Base-by-base conservation (phyloP, 30 jellyfish, hydroid and myxozoan species). In the Cassiopea andromeda region DNA sequence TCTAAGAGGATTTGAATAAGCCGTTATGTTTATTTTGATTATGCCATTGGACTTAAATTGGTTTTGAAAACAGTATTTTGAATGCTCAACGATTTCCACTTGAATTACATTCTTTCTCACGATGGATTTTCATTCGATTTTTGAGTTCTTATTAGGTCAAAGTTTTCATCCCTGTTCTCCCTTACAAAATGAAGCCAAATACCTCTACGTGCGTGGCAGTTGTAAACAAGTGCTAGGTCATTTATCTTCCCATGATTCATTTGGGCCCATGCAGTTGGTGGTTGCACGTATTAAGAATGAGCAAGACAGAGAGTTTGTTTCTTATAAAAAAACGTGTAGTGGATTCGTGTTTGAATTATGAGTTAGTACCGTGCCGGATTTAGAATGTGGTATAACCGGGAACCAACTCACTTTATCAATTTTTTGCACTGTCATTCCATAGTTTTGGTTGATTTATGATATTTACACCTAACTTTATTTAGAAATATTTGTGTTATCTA, bases 21-120 rank as follows among this genome's bases (percentile, higher is more conserved):
- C 86, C 73, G 86, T 50, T 77, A 77, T 77, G 70, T 77, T 77
- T 77, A 74, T 77, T 77, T 47, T 77, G 75, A 77, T 77, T 77
- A 77, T 12, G n/a, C 74, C 50, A 48, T 9, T 9, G 19, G 48
- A 77, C 46, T 48, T 77, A 1, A 77, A 43, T 15, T 77, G 16
- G 49, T 48, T 49, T 59, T 77, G n/a, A 12, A 74, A 77, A 77
- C 86, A n/a, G 13, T 60, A 77, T 48, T 77, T 19, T 43, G 44
- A 47, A 77, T 77, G 45, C 50, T 75, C 48, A 48, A 77, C 74
- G 14, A 1, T 48, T 48, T 3, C 2, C 59, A 54, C 74, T 77
- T 43, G 54, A 48, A 77, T 18, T 60, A 49, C 74, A 48, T 77
- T 47, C 74, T 60, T 77, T 77, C 86, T 77, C 86, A 77, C 86